phyloP scores from a whole-genome alignment of 2,113 vertebrate genomes.

The Takifugu flavidus region DNA sequence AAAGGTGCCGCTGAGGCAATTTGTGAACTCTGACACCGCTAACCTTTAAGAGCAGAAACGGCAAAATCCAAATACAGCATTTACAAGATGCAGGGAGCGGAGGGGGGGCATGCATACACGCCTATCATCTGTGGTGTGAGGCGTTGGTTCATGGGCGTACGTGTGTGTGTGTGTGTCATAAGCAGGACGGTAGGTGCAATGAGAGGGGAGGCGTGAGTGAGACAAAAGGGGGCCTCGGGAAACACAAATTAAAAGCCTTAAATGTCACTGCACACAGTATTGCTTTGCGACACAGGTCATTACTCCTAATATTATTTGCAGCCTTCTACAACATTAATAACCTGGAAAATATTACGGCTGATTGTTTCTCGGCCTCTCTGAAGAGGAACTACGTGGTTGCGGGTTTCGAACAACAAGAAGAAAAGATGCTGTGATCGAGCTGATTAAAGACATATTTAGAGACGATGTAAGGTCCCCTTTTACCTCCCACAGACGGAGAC shows the following conservation, averaged over 20 bases:
- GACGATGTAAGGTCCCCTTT: too few relatives aligned
- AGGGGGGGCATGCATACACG: constrained; percentile 80
- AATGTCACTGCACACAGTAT: constrained; percentile 98
- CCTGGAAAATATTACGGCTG: constrained; percentile 88
- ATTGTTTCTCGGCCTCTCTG: constrained; percentile 72
- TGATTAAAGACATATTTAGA: too few relatives aligned
- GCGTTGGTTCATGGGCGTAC: constrained; percentile 3
- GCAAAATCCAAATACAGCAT: constrained; percentile 77
- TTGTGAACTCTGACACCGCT: constrained; percentile 95
- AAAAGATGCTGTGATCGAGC: constrained; percentile 9
- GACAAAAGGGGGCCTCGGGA: constrained; percentile 57
- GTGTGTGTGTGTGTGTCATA: constrained; percentile 72
- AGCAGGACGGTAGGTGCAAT: constrained; percentile 44
- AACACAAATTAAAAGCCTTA: constrained; percentile 99
- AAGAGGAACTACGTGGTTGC: constrained; percentile 43
- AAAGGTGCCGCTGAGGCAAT: constrained; percentile 86
- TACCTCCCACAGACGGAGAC: too few relatives aligned
- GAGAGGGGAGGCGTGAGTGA: constrained; percentile 51
- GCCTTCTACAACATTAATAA: constrained; percentile 96
- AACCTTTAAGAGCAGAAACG: constrained; percentile 88
- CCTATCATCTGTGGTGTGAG: constrained; percentile 23
- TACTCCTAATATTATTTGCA: constrained; percentile 92
- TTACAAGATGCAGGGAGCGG: constrained; percentile 64
- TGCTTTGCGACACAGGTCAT: constrained; percentile 99
- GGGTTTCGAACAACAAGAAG: constrained; percentile 54